A percentile compares a stretch with the other conserved stretches of the same genome.
Conservation (phyloP, 1,140 invertebrate species). For the Drosophila ambigua region DNA sequence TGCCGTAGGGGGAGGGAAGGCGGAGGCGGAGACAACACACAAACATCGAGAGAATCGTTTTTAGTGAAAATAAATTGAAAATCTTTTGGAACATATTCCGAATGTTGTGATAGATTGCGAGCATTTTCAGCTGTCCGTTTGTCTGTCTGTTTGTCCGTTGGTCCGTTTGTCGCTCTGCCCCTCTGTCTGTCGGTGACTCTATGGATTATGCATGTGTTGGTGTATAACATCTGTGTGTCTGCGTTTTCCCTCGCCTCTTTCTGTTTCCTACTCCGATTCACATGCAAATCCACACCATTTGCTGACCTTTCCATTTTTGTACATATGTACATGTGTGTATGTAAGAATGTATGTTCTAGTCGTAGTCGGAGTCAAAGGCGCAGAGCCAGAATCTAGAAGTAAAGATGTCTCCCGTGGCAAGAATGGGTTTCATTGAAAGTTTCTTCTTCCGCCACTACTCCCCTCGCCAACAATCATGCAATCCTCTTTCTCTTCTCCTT, state of each 20-base stretch:
- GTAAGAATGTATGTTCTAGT: conserved; percentile 26
- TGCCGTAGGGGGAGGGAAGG: conserved; percentile 13
- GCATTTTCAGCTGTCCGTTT: conserved; percentile 42
- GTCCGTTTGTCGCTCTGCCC: conserved; percentile 15
- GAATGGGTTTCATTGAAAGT: not conserved
- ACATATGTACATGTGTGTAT: no score
- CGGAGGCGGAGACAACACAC: not conserved
- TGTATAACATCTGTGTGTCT: conserved; percentile 26
- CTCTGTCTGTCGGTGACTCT: conserved; percentile 4
- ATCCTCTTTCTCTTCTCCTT: conserved; percentile 20
- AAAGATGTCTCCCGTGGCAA: no score
- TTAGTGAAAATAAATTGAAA: conserved; percentile 80
- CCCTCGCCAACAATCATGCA: not conserved
- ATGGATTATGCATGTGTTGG: conserved; percentile 5
- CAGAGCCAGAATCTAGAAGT: not conserved
- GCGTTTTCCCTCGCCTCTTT: conserved; percentile 26
- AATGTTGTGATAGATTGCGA: conserved; percentile 68
- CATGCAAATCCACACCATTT: conserved; percentile 63
- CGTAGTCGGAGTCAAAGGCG: conserved; percentile 9
- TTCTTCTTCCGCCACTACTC: not conserved
- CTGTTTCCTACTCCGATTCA: conserved; percentile 60
- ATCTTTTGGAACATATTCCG: conserved; percentile 72
- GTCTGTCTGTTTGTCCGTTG: conserved; percentile 13
- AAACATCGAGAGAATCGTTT: conserved; percentile 59
- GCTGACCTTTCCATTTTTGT: conserved; percentile 40